Evolutionary conservation across 2,888 invertebrate species (phyloP).

Genomic region (Mimas tiliae): DNA sequence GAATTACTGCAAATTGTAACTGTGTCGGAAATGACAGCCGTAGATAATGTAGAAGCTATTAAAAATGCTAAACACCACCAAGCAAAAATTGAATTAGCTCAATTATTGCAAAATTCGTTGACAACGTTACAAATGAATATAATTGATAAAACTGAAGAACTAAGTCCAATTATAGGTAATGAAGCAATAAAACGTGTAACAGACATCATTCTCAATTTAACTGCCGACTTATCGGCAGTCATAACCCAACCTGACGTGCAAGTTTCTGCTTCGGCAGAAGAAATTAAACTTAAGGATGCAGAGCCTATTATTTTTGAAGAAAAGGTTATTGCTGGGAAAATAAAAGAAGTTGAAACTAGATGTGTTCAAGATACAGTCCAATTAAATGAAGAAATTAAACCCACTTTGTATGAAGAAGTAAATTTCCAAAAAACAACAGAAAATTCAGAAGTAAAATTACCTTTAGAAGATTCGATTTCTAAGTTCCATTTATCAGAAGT

Average conservation of each 20-base stretch:
- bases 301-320: too few relatives aligned
- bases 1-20: constrained; percentile 4
- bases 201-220: not conserved
- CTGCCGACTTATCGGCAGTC: not conserved
- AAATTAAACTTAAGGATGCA: too few relatives aligned
- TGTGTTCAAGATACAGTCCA: not conserved
- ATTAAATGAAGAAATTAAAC: not conserved
- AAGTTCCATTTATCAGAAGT: not conserved
- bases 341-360: not conserved
- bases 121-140: constrained; percentile 34
- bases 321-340: not conserved
- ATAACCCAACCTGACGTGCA: not conserved
- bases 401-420: not conserved
- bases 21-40: not conserved
- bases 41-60: not conserved
- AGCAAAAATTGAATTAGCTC: not conserved
- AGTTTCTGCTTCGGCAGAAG: not conserved
- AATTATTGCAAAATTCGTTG: constrained; percentile 2
- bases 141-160: constrained; percentile 45
- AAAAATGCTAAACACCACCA: not conserved
- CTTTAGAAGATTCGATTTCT: too few relatives aligned
- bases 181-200: constrained; percentile 39
- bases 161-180: constrained; percentile 37
- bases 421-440: not conserved
- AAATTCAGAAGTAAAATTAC: not conserved